phyloP scores from a whole-genome alignment of 2,113 vertebrate species.

The Rhynchomys soricoides region DNA sequence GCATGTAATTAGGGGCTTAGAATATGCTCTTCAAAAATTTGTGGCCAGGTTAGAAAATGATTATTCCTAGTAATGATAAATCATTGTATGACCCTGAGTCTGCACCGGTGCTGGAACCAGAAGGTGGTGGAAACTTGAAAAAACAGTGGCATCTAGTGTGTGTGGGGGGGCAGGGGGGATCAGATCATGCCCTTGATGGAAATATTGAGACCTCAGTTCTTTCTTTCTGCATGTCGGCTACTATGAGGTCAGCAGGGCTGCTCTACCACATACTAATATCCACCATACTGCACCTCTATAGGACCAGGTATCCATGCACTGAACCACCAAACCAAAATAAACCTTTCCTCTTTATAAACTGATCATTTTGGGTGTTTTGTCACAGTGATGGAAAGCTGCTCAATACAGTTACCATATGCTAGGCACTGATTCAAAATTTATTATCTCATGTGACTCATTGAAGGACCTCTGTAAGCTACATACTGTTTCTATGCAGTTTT shows the following conservation, averaged over 20 bases:
- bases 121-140: background rate
- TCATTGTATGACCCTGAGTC: background rate
- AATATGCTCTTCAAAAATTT: slow-evolving; percentile 4
- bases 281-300: background rate
- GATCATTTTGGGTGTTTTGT: background rate
- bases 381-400: background rate
- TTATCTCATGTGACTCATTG: background rate
- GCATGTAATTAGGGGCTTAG: background rate
- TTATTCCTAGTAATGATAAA: background rate
- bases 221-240: background rate
- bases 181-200: background rate
- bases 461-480: background rate
- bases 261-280: background rate
- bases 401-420: background rate
- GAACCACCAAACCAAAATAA: background rate
- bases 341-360: background rate
- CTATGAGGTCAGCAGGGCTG: background rate
- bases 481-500: background rate
- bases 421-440: background rate
- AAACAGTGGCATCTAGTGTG: no score
- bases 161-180: no score
- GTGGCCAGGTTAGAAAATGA: background rate
- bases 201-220: background rate
- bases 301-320: background rate
- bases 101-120: rapidly evolving